Conservation (phyloP, 2,113 vertebrate species). For the Thalassarche chlororhynchos region DNA sequence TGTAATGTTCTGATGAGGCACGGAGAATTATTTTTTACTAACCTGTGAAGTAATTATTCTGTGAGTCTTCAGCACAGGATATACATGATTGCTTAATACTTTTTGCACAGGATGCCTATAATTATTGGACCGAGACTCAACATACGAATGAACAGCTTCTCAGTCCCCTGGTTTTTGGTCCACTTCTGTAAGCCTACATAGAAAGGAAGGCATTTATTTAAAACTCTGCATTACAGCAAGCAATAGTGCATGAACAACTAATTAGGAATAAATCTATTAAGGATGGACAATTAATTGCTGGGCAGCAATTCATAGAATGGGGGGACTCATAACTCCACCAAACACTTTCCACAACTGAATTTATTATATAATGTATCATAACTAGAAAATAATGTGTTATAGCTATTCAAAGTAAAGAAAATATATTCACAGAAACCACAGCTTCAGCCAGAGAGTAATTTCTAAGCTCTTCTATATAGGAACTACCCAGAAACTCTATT, state of each 20-base stretch:
- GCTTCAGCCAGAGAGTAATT: not conserved
- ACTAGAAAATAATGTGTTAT: not conserved
- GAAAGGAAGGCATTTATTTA: not conserved
- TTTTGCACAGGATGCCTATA: not conserved
- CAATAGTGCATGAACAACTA: not conserved
- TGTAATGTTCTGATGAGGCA: not conserved
- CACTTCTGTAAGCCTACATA: not conserved
- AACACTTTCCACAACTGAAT: not conserved
- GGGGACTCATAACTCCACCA: not conserved
- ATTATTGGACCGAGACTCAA: not conserved
- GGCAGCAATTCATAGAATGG: not conserved
- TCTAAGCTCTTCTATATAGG: not conserved
- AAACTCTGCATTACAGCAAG: not conserved
- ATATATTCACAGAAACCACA: not conserved
- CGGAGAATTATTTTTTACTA: not conserved
- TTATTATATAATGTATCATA: not conserved
- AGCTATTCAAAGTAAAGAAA: not conserved
- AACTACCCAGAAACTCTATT: not conserved
- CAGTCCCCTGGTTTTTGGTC: not conserved
- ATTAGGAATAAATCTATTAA: not conserved
- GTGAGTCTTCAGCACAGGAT: not conserved
- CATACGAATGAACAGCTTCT: not conserved
- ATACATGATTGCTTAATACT: not conserved
- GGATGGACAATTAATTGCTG: not conserved
- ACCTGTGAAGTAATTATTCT: not conserved